Evolutionary conservation across 1,140 invertebrate species (phyloP), one percentile per base, ranked within the genome.

Genomic region (Ganaspis sp.): DNA sequence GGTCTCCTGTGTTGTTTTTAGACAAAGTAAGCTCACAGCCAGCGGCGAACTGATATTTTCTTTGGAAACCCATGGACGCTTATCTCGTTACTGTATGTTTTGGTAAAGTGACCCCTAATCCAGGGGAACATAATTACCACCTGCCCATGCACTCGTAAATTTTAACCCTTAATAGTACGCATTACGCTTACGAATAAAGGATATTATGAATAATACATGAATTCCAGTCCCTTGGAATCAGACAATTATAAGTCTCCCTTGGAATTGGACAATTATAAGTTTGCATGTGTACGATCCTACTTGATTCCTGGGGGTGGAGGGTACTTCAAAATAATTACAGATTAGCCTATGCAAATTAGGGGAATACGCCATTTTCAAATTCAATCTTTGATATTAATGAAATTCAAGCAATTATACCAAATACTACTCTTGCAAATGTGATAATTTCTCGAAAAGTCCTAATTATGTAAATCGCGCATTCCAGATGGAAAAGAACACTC

Each of bases 141-240:
- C 49, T 72, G 70, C 71, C n/a, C 79, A 70, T 75, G 78, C 76
- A 78, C 81, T 76, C 79, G 80, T 64, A 64, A 64, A 64, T 64
- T 64, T 64, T 29, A n/a, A 64, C 21, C 58, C 58, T 34, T 34
- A 64, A 64, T 64, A 64, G 58, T 64, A 29, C 12, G 58, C 26
- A 64, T 29, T 64, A 34, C 23, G 23, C 58, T 29, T 64, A 73
- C 78, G 78, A 81, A 83, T 81, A 82, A 83, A 84, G 78, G 81
- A 83, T 85, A 82, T 77, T 79, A 79, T 81, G 84, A 84, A 85
- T 84, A 85, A 85, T 79, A 82, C 76, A 83, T 83, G 77, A 79
- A 78, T 79, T 82, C 75, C 76, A 70, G 78, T 78, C 70, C 58
- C 74, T 76, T 76, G 71, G 74, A 49, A 74, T 73, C 73, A 74